Base-by-base conservation (phyloP, 1,140 invertebrate species). In the Musca vetustissima region DNA sequence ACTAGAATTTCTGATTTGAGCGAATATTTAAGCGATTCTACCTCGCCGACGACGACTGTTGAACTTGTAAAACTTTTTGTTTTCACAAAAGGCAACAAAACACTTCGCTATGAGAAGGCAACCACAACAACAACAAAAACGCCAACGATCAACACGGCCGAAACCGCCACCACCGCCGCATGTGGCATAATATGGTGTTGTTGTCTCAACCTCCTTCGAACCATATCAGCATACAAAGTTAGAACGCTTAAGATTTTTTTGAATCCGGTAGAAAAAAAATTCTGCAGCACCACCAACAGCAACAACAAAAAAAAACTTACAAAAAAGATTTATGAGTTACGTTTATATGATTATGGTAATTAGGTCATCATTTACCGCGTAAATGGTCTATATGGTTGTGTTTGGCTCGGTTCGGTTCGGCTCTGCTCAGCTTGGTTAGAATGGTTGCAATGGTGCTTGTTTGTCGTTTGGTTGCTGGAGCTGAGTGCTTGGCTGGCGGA, bases 331-430 rank as follows among this genome's bases (percentile, higher is more conserved):
- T 69, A 69, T 66, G 61, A 57, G 61, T 48, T 50, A 66, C 68
- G 50, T 69, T 66, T 69, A 64, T 69, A 64, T 69, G 68, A 69
- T 69, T 69, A 66, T 69, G 68, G 68, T 69, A 69, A 69, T 69
- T 69, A 69, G 61, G 68, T 69, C 68, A 69, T 69, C 68, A 69
- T 69, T 66, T 69, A 66, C 49, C 65, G 48, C 48, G 65, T 67
- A 52, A 67, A 67, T 67, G 50, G 48, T 36, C 49, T 43, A 43
- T 43, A 43, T 43, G 36, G 28, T 32, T 32, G 28, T n/a, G 48
- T 49, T 49, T 32, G 28, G 36, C 36, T 9, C 11, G 36, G 36
- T 43, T 43, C 6, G 36, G 6, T 43, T 6, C 13, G 36, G 36
- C 11, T 43, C 1, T 7, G 36, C 36, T 43, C 28, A 32, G 28